Evolutionary conservation across 2,113 vertebrate genomes (phyloP), one percentile per base, ranked within the genome.

Genomic region (Pollimyrus isidori): DNA sequence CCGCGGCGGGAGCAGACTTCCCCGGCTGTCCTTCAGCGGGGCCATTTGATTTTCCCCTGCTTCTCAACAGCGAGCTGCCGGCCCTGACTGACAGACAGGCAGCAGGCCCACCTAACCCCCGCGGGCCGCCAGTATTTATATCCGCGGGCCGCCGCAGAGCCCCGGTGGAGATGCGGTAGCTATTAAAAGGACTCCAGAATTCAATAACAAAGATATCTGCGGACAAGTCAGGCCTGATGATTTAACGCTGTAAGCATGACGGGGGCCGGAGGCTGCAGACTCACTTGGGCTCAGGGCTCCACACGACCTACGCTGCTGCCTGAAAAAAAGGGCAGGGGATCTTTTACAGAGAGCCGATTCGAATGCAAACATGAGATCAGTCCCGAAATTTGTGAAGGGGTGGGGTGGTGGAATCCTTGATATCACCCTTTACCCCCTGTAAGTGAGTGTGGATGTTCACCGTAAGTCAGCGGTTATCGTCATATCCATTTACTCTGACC

Each of bases 101-200:
- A 52, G 89, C 94, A 89, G 90, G 91, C 91, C 90, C 89, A 73
- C 85, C 76, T 86, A 89, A 92, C 89, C 93, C 85, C 85, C n/a
- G 26, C 85, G 42, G 92, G 92, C 91, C 90, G 89, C 90, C 87
- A 93, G 91, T 94, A 95, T 94, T 94, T 95, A 94, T 94, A 95
- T 93, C 94, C 89, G 89, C 80, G 46, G 82, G 58, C 87, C 87
- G 53, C 62, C 88, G 90, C 86, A 89, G 85, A 73, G 39, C 87
- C 91, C 90, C 90, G 83, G 48, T 88, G 90, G 83, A 88, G 39
- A 91, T 91, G 90, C 88, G 87, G 89, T 89, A 86, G 91, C 89
- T 89, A 89, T 88, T 86, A 94, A 94, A 92, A 91, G 50, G 26
- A 93, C 88, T 90, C 92, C 90, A 76, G 88, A 90, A 58, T 93